These are phyloP conservation scores for Drosophila trapezifrons DNA, from an alignment of 1,140 invertebrate genomes.

Conservation along the genomic window DNA sequence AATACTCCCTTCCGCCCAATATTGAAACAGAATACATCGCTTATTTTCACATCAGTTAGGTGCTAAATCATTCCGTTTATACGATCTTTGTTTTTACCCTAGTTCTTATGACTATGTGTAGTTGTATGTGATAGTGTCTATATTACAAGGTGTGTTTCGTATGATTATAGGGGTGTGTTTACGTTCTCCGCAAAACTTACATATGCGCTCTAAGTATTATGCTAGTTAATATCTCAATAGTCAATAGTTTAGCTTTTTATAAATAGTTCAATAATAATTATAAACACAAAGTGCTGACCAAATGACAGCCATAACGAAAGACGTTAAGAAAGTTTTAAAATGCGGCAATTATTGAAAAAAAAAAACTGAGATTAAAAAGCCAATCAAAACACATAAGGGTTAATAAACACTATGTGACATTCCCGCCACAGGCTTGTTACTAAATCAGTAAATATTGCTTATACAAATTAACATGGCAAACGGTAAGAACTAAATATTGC, in stretches of 20 bases:
- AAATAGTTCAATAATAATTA: constrained; percentile 79
- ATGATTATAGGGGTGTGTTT: constrained; percentile 51
- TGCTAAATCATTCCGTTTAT: constrained; percentile 52
- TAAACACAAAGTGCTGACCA: constrained; percentile 54
- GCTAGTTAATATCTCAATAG: constrained; percentile 81
- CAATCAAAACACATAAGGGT: constrained; percentile 31
- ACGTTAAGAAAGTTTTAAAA: constrained; percentile 16
- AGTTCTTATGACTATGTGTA: constrained; percentile 47
- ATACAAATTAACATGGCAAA: constrained; percentile 81
- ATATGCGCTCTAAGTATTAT: constrained; percentile 65
- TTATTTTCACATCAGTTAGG: constrained; percentile 66
- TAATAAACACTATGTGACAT: constrained; percentile 26
- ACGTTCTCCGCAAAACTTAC: constrained; percentile 65
- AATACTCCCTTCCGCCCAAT: constrained; percentile 8
- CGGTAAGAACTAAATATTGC: constrained; percentile 73
- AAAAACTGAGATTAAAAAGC: constrained; percentile 9
- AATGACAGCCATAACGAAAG: constrained; percentile 20
- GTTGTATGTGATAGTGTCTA: constrained; percentile 61
- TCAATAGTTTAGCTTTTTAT: constrained; percentile 80
- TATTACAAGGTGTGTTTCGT: constrained; percentile 70
- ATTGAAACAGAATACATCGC: constrained; percentile 23
- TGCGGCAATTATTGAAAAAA: constrained; percentile 5
- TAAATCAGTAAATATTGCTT: constrained; percentile 58
- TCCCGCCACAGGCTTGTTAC: constrained; percentile 29
- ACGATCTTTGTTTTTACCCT: constrained; percentile 64